Evolutionary conservation across 1,140 invertebrate species (phyloP).

Genomic region (Diorhabda carinulata): DNA sequence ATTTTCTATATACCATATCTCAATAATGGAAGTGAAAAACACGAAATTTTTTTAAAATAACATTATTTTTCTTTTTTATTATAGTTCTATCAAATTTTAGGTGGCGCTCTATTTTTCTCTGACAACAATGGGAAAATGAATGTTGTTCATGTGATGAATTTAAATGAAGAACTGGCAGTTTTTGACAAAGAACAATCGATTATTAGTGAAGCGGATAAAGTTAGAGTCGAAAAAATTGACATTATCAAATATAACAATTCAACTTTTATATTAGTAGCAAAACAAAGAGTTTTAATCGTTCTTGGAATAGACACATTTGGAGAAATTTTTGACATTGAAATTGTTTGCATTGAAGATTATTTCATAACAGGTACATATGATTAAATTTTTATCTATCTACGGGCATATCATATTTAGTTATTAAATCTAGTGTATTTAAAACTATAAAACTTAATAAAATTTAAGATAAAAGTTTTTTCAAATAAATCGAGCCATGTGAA

Average conservation of each 20-base stretch:
- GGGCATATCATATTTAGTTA: too few species aligned
- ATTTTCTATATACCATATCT: too few species aligned
- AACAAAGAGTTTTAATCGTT: slow-evolving; percentile 32
- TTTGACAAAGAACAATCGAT: slow-evolving; percentile 28
- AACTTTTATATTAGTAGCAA: slow-evolving; percentile 28
- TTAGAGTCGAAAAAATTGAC: slow-evolving; percentile 28
- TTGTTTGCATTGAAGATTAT: slow-evolving; percentile 26
- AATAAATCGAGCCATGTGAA: too few species aligned
- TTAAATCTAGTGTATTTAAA: too few species aligned
- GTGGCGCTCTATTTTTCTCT: slow-evolving; percentile 26
- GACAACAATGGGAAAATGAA: slow-evolving; percentile 30
- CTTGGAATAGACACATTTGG: slow-evolving; percentile 24
- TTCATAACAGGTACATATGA: slow-evolving; percentile 28
- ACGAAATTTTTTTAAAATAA: too few species aligned
- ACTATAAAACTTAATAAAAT: too few species aligned
- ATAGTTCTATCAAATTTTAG: not conserved
- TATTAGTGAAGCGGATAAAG: slow-evolving; percentile 26
- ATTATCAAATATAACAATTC: slow-evolving; percentile 21
- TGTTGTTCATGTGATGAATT: slow-evolving; percentile 22
- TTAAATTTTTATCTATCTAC: too few species aligned
- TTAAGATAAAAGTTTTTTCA: too few species aligned
- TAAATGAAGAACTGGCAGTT: slow-evolving; percentile 20
- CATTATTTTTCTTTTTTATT: too few species aligned
- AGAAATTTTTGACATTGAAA: slow-evolving; percentile 25
- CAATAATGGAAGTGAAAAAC: too few species aligned